Evolutionary conservation across 1,140 invertebrate species (phyloP).

Genomic region (Heliconius congener): DNA sequence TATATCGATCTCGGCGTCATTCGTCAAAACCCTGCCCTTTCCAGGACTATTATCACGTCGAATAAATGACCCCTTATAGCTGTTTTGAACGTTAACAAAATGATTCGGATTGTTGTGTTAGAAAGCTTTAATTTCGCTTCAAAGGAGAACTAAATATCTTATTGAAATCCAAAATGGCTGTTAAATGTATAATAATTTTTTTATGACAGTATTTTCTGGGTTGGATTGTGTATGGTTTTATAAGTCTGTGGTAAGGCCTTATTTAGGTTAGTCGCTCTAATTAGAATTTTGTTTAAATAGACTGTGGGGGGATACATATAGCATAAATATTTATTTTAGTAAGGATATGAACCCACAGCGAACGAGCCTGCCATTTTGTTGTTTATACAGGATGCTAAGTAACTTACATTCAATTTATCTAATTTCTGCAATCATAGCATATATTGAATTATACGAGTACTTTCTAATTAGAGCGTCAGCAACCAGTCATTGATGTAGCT

Average conservation of each 20-base stretch:
- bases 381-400: neutral
- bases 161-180: neutral
- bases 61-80: conserved; percentile 30
- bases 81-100: conserved; percentile 12
- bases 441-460: neutral
- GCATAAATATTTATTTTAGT: no score
- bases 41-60: conserved; percentile 32
- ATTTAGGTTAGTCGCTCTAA: no score
- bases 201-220: neutral
- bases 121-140: neutral
- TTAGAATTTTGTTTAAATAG: no score
- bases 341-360: no score
- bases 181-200: neutral
- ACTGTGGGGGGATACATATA: no score
- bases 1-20: conserved; percentile 32
- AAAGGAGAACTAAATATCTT: neutral
- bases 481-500: neutral
- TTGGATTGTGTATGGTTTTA: neutral
- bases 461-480: neutral
- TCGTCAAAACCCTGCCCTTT: conserved; percentile 29
- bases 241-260: neutral
- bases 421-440: neutral
- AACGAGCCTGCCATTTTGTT: neutral
- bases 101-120: neutral
- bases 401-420: neutral